Conservation (phyloP, 1,140 invertebrate species). For the Drosophila micromelanica region DNA sequence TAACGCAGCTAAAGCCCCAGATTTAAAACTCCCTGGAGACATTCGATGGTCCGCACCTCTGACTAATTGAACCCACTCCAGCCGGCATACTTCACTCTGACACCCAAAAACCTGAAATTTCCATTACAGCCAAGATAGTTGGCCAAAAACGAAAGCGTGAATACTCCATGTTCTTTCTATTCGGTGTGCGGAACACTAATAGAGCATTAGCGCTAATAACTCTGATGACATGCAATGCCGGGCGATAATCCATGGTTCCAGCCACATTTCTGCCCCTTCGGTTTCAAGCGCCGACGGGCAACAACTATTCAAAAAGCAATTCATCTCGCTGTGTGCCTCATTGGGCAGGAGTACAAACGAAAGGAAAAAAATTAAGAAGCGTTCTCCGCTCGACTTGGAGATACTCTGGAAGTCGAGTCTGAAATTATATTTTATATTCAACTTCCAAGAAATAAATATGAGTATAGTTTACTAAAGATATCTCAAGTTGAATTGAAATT, state of each 20-base stretch:
- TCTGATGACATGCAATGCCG: slow-evolving; percentile 62
- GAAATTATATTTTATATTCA: too few species aligned
- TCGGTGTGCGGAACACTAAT: slow-evolving; percentile 42
- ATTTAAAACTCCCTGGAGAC: not conserved
- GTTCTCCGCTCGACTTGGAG: not conserved
- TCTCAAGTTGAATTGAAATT: too few species aligned
- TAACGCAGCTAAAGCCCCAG: slow-evolving; percentile 2
- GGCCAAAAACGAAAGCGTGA: not conserved
- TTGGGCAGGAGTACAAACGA: slow-evolving; percentile 26
- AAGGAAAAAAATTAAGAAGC: not conserved
- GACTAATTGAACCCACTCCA: slow-evolving; percentile 30
- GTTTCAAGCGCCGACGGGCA: not conserved
- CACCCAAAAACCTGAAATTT: slow-evolving; percentile 4
- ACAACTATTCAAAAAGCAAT: slow-evolving; percentile 53
- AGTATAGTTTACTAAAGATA: too few species aligned
- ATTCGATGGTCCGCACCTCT: not conserved
- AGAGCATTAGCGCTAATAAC: slow-evolving; percentile 61
- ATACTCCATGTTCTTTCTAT: not conserved
- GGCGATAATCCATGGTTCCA: not conserved
- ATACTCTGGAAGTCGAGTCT: not conserved
- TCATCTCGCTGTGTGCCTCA: slow-evolving; percentile 49
- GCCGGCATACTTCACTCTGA: not conserved
- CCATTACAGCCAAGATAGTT: slow-evolving; percentile 12
- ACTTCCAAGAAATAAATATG: too few species aligned
- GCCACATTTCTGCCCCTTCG: not conserved